Base-by-base conservation (phyloP, 1,140 invertebrate species). In the Mercenaria mercenaria region DNA sequence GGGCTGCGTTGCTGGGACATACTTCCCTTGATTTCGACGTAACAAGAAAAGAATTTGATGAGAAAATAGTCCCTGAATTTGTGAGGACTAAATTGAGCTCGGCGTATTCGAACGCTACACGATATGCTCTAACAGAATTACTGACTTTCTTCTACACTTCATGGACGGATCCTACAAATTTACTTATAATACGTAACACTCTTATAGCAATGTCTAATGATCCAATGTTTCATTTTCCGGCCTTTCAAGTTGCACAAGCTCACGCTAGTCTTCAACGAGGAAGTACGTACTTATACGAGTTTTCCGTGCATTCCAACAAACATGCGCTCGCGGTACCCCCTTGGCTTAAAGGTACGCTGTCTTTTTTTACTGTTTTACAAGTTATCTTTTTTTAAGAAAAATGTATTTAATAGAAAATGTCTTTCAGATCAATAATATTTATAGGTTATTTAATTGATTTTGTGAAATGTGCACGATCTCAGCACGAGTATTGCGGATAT, bases 201-300 rank as follows among this genome's bases (percentile, higher is more conserved):
- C 41, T 91, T 34, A 32, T 82, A 23, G 79, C 85, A 37, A 56
- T 92, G 67, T 67, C 81, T 6, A 84, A 88, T 47, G 92, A 92
- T 34, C 69, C 76, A 43, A 64, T 72, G 20, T 91, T 92, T 29
- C 85, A 81, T 15, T 59, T 86, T 0, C 90, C 88, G 1, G 82
- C 89, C 0, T 64, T 89, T 1, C 47, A 87, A 20, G 79, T 77
- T 1, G 90, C 77, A 0, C 47, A 72, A 18, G 52, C 72, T 0
- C 92, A 91, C 69, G 39, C 84, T 3, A 11, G 64, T n/a, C 20
- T 72, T 6, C 47, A 74, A 18, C 20, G 29, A 34, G 76, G 52
- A 11, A 59, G 50, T 4, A 92, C 92, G 2, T 92, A 90, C 47
- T 74, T 91, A 0, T 87, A 90, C 43, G 59, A 84, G 47, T 91